A percentile compares a stretch with the other conserved stretches of the same genome.
Evolutionary conservation across 2,113 vertebrate genomes (phyloP).

Genomic region (Pelusios castaneus): DNA sequence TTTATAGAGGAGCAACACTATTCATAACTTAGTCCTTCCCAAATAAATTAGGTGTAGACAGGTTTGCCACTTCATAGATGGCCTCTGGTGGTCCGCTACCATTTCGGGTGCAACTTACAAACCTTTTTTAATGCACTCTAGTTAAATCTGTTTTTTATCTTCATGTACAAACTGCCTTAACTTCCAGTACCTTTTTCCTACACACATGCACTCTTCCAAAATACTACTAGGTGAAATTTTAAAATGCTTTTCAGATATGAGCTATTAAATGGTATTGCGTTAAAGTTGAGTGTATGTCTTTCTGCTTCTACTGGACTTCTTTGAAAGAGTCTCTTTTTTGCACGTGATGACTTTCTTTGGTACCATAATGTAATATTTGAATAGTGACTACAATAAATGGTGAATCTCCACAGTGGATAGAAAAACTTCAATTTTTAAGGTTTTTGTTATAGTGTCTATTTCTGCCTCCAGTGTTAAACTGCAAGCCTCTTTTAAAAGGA

Average conservation of each 20-base stretch:
- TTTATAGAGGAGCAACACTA: conserved; percentile 66
- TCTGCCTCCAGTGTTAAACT: neutral
- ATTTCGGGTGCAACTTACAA: conserved; percentile 54
- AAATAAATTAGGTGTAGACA: conserved; percentile 60
- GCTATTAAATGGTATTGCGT: conserved; percentile 68
- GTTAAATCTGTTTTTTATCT: conserved; percentile 30
- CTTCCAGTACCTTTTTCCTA: conserved; percentile 33
- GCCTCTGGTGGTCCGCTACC: conserved; percentile 32
- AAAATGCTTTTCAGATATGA: conserved; percentile 33
- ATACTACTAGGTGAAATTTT: conserved; percentile 38
- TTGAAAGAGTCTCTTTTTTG: conserved; percentile 48
- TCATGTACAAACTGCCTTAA: conserved; percentile 71
- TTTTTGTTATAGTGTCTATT: conserved; percentile 40
- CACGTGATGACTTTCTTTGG: conserved; percentile 61
- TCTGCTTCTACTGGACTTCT: conserved; percentile 71
- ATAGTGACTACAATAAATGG: conserved; percentile 63
- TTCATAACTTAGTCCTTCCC: conserved; percentile 61
- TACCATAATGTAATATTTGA: conserved; percentile 63
- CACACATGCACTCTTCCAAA: conserved; percentile 35
- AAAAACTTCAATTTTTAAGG: conserved; percentile 26
- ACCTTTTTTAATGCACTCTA: neutral
- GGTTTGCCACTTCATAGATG: neutral
- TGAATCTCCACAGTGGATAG: conserved; percentile 63
- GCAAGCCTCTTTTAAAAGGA: neutral
- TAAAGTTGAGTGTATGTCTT: conserved; percentile 70